Evolutionary conservation across 1,140 invertebrate species (phyloP).

Genomic region (Steinernema feltiae): DNA sequence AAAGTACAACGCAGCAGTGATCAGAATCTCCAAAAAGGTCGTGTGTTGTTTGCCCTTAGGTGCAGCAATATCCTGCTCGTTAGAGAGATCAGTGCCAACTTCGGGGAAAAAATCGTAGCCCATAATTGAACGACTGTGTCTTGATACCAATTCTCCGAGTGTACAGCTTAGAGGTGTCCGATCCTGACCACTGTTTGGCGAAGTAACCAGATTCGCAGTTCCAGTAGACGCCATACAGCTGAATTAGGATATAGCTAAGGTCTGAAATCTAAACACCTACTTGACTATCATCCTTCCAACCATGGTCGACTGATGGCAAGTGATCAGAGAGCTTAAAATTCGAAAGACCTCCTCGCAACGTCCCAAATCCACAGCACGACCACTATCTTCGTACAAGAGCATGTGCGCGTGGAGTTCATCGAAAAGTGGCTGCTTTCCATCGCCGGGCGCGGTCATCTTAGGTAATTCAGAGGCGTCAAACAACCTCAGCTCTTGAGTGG

Average conservation of each 20-base stretch:
- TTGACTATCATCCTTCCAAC: slow-evolving; percentile 47
- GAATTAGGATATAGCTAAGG: neutral
- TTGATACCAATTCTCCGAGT: slow-evolving; percentile 41
- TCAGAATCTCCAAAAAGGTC: slow-evolving; percentile 36
- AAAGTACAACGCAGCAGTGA: slow-evolving; percentile 48
- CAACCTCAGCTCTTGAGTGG: slow-evolving; percentile 48
- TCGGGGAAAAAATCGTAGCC: slow-evolving; percentile 52
- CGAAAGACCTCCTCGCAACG: slow-evolving; percentile 51
- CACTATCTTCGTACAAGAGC: slow-evolving; percentile 53
- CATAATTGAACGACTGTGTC: slow-evolving; percentile 51
- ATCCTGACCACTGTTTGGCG: neutral
- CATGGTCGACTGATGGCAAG: slow-evolving; percentile 24
- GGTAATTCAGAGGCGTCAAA: slow-evolving; percentile 53
- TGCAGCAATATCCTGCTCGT: slow-evolving; percentile 8
- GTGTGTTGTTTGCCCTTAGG: slow-evolving; percentile 25
- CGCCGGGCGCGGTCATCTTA: slow-evolving; percentile 44
- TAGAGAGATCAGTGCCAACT: slow-evolving; percentile 11
- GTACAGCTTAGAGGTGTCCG: slow-evolving; percentile 26
- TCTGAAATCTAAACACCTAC: slow-evolving; percentile 24
- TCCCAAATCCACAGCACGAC: slow-evolving; percentile 51
- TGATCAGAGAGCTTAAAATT: slow-evolving; percentile 44
- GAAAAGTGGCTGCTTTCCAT: slow-evolving; percentile 49
- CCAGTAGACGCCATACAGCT: slow-evolving; percentile 51
- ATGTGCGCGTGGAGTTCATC: slow-evolving; percentile 55
- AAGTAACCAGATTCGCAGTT: slow-evolving; percentile 27